Evolutionary conservation across 2,113 vertebrate species (phyloP), one percentile per base, ranked within the genome.

Genomic region (Emydura subglobosa): DNA sequence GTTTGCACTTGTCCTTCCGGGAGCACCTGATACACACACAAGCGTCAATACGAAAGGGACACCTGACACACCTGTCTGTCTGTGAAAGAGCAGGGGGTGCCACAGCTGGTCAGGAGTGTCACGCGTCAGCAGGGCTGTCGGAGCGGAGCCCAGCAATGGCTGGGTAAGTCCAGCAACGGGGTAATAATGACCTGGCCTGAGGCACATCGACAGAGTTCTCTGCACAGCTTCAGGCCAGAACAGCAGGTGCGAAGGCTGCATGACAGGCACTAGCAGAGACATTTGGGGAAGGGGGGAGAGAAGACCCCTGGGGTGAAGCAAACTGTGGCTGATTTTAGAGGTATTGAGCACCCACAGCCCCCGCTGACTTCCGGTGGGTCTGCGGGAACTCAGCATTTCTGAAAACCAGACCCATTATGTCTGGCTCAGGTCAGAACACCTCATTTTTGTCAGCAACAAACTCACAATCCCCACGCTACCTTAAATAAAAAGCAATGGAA

Each of bases 1-100:
- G 98, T 65, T 99, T 99, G 11, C 99, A 99, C 2, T 98, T 98
- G 95, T 99, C 99, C 98, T 97, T 98, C 96, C 99, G 98, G 68
- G 99, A 99, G 94, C 99, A 99, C 98, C 99, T 99, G 98, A 51
- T 51, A n/a, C 8, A 87, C 27, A 89, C 1, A 79, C 85, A 31
- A 59, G 47, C 4, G 1, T 83, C 81, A 92, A 85, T 54, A 81
- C 93, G 39, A 44, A 34, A 10, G 13, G 6, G 1, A 59, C 83
- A 42, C 82, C 54, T 0, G 0, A 21, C 34, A 19, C 17, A 7
- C 42, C 0, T 2, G 47, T 39, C 65, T 21, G 16, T n/a, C 61
- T 68, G 83, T 25, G 39, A 1, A 19, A 76, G n/a, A 79, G 84
- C 87, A 49, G 7, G 0, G 44, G 81, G 68, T 7, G 84, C 59